Percentiles rank a stretch among this genome's conserved stretches.
Evolutionary conservation across 2,113 vertebrate genomes (phyloP).

Genomic region (Plectropomus leopardus): DNA sequence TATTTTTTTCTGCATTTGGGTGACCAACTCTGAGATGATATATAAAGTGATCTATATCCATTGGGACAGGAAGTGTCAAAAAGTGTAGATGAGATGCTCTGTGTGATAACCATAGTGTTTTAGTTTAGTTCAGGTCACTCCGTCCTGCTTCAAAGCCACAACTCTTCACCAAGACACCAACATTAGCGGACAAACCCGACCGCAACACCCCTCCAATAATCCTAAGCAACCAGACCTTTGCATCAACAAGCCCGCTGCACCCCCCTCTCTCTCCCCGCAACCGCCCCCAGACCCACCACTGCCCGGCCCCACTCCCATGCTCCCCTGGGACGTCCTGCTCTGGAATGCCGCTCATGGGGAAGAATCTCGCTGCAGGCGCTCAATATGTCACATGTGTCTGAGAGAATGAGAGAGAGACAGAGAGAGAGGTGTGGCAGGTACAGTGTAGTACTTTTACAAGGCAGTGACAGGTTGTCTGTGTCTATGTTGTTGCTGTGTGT

Average conservation of each 20-base stretch:
- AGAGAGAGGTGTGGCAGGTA: conserved; percentile 69
- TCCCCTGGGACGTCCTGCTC: conserved; percentile 81
- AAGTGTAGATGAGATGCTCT: background rate
- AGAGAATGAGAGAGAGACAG: conserved; percentile 29
- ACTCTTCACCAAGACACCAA: background rate
- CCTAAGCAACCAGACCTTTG: conserved; percentile 32
- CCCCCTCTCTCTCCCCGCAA: background rate
- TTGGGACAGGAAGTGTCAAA: background rate
- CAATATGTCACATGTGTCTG: conserved; percentile 82
- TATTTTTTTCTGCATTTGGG: background rate
- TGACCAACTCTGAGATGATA: background rate
- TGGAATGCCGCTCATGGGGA: conserved; percentile 86
- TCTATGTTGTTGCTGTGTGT: background rate
- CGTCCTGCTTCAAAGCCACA: conserved; percentile 18
- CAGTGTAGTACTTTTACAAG: conserved; percentile 31
- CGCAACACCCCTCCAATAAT: conserved; percentile 8
- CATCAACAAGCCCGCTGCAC: conserved; percentile 49
- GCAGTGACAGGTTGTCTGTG: conserved; percentile 59
- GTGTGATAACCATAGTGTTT: background rate
- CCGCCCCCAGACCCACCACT: conserved; percentile 51
- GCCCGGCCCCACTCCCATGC: conserved; percentile 54
- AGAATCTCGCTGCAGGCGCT: conserved; percentile 85
- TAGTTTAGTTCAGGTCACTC: background rate
- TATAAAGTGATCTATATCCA: background rate
- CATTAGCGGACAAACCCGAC: background rate